phyloP scores from a whole-genome alignment of 2,797 vertebrate genomes.

The Acestrorhynchus altus region DNA sequence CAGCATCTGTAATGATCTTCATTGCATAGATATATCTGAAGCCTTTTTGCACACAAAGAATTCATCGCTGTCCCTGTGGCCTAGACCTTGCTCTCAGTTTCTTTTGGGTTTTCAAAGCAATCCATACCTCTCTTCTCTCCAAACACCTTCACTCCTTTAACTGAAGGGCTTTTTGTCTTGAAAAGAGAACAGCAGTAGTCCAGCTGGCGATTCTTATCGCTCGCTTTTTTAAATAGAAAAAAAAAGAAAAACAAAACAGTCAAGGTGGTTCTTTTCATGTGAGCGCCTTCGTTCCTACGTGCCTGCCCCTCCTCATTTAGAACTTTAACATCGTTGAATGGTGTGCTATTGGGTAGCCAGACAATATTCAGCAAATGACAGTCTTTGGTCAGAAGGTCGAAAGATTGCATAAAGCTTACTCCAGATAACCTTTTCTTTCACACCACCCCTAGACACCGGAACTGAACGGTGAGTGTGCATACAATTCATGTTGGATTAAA shows the following conservation, averaged over 20 bases:
- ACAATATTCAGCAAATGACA: constrained; percentile 49
- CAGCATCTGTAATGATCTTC: background rate
- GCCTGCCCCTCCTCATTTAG: constrained; percentile 13
- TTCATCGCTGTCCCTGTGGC: background rate
- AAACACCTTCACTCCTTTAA: background rate
- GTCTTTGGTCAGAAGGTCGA: constrained; percentile 42
- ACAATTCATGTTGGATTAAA: constrained; percentile 41
- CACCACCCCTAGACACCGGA: constrained; percentile 40
- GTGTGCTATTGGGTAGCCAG: constrained; percentile 17
- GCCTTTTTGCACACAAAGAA: background rate
- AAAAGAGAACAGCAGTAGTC: constrained; percentile 8
- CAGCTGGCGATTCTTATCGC: constrained; percentile 18
- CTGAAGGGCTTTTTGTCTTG: constrained; percentile 9
- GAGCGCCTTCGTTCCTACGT: background rate
- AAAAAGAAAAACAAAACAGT: constrained; percentile 23
- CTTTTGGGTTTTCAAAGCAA: background rate
- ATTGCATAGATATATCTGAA: constrained; percentile 13
- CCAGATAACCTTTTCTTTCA: constrained; percentile 64
- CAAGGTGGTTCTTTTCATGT: constrained; percentile 33
- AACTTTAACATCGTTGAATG: constrained; percentile 48
- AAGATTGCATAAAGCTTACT: no score
- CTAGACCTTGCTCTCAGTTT: background rate
- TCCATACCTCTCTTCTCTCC: constrained; percentile 11
- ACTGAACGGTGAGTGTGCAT: constrained; percentile 40
- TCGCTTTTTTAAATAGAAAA: constrained; percentile 13